Conservation (phyloP, 2,888 invertebrate species). For the Leucozona laternaria region DNA sequence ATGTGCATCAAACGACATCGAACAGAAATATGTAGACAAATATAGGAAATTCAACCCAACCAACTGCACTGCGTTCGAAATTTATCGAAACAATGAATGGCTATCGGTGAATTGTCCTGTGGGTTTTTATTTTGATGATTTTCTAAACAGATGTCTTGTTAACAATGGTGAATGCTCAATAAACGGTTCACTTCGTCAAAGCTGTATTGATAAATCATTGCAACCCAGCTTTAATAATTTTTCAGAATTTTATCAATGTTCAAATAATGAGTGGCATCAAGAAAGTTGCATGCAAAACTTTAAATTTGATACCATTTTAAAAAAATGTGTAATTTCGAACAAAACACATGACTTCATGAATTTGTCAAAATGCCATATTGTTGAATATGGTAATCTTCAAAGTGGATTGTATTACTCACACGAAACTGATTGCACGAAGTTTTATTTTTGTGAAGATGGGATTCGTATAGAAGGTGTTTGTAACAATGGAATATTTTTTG, state of each 20-base stretch:
- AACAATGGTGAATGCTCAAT: constrained; percentile 78
- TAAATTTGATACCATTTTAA: constrained; percentile 70
- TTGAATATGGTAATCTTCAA: constrained; percentile 36
- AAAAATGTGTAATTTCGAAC: constrained; percentile 72
- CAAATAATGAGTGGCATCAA: constrained; percentile 78
- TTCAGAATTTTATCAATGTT: constrained; percentile 79
- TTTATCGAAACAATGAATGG: constrained; percentile 77
- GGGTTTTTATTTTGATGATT: constrained; percentile 73
- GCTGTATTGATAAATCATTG: constrained; percentile 77
- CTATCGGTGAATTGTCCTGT: constrained; percentile 58
- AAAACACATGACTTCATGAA: not conserved
- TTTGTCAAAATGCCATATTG: not conserved
- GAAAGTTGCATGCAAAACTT: constrained; percentile 79
- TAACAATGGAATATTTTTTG: constrained; percentile 78
- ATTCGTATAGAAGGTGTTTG: constrained; percentile 77
- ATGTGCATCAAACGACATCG: constrained; percentile 18
- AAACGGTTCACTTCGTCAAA: constrained; percentile 77
- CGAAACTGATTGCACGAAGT: constrained; percentile 78
- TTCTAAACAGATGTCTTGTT: constrained; percentile 69
- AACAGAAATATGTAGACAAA: constrained; percentile 65
- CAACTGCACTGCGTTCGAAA: constrained; percentile 77
- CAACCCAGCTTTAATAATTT: constrained; percentile 77
- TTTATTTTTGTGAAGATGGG: constrained; percentile 78
- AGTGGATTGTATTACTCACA: constrained; percentile 78
- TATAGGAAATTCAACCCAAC: constrained; percentile 52